These are phyloP conservation scores for Cheiracanthium punctorium DNA, from an alignment of 2,888 invertebrate species.

Conservation along the genomic window DNA sequence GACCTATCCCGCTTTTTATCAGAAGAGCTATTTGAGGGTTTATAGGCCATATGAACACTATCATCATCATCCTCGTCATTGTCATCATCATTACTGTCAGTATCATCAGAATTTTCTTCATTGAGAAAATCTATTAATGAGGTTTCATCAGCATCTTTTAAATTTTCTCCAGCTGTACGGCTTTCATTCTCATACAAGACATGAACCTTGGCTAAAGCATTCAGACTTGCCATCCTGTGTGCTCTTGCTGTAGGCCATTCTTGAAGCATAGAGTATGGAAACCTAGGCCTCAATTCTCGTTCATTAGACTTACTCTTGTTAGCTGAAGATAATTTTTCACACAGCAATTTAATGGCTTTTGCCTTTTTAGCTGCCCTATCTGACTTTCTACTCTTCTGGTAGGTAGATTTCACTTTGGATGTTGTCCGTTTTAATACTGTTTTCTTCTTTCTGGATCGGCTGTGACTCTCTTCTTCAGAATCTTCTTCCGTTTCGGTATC, in stretches of 20 bases:
- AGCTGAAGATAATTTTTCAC: conserved; percentile 46
- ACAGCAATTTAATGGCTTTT: conserved; percentile 58
- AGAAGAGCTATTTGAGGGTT: background rate
- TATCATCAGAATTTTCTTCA: conserved; percentile 43
- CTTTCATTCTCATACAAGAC: conserved; percentile 91
- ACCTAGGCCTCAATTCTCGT: conserved; percentile 62
- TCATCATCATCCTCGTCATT: conserved; percentile 22
- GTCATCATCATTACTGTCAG: conserved; percentile 5
- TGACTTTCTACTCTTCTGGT: conserved; percentile 31
- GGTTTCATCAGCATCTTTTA: conserved; percentile 55
- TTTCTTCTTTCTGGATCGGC: conserved; percentile 26
- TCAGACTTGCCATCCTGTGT: conserved; percentile 87
- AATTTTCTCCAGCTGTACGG: conserved; percentile 49
- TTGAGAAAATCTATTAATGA: conserved; percentile 52
- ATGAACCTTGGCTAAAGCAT: conserved; percentile 92
- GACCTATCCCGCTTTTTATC: conserved; percentile 26
- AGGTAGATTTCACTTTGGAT: conserved; percentile 53
- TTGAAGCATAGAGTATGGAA: conserved; percentile 59
- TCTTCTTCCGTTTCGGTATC: conserved; percentile 27
- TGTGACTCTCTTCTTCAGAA: conserved; percentile 18
- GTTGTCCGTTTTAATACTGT: conserved; percentile 42
- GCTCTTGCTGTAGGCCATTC: conserved; percentile 68
- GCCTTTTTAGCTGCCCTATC: conserved; percentile 47
- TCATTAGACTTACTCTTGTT: conserved; percentile 27
- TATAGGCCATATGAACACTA: conserved; percentile 4